Conservation (phyloP, 1,140 invertebrate genomes). For the Euura saliciscinereae region DNA sequence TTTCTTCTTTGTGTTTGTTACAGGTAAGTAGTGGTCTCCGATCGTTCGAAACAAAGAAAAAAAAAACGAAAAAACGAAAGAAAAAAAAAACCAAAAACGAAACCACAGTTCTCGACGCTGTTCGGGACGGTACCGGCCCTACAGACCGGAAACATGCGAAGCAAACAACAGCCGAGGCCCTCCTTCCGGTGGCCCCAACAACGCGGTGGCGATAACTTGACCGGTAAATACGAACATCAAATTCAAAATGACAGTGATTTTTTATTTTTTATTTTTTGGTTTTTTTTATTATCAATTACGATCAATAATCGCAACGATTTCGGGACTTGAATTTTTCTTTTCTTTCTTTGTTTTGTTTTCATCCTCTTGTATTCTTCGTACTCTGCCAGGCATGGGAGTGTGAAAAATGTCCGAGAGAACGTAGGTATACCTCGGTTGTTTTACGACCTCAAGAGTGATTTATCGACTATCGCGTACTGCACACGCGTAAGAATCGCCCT, state of each 20-base stretch:
- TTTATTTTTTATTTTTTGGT: too few relatives aligned
- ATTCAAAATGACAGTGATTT: neutral
- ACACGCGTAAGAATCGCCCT: slow-evolving; percentile 24
- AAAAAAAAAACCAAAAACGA: neutral
- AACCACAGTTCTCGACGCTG: slow-evolving; percentile 29
- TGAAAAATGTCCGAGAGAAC: too few relatives aligned
- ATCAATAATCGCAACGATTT: too few relatives aligned
- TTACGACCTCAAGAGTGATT: neutral
- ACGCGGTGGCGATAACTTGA: slow-evolving; percentile 59
- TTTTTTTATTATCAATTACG: too few relatives aligned
- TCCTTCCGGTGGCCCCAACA: slow-evolving; percentile 61
- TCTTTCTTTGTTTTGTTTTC: too few relatives aligned
- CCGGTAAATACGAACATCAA: slow-evolving; percentile 52
- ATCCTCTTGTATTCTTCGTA: too few relatives aligned
- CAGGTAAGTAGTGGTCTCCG: slow-evolving; percentile 61
- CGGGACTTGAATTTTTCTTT: too few relatives aligned
- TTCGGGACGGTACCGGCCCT: slow-evolving; percentile 41
- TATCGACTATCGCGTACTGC: neutral
- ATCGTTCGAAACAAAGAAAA: slow-evolving; percentile 50
- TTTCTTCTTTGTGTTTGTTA: slow-evolving; percentile 41
- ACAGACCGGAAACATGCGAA: slow-evolving; percentile 59
- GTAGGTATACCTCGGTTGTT: too few relatives aligned
- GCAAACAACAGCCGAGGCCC: slow-evolving; percentile 61
- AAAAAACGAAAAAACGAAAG: too few relatives aligned
- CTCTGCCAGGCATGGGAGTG: too few relatives aligned